A percentile compares a stretch with the other conserved stretches of the same genome.
Evolutionary conservation across 2,888 invertebrate genomes (phyloP).

Genomic region (Tachina fera): DNA sequence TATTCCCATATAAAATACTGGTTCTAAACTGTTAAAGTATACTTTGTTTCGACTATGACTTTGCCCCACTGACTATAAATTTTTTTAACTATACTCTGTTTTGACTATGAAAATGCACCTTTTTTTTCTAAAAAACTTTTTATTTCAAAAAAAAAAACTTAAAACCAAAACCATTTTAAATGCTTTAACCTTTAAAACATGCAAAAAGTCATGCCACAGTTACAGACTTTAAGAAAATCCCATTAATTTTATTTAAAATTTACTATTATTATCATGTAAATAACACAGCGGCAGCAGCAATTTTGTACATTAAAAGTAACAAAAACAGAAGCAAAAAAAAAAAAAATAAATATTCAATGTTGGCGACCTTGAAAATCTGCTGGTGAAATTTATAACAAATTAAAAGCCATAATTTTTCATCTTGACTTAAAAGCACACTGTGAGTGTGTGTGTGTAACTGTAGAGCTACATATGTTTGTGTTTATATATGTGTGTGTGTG

Average conservation of each 20-base stretch:
- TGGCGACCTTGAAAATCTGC: conserved; percentile 69
- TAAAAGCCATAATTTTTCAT: conserved; percentile 82
- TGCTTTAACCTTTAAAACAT: not conserved
- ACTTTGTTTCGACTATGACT: too few relatives aligned
- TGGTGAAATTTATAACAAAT: conserved; percentile 78
- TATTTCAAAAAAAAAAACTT: too few relatives aligned
- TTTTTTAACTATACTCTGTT: too few relatives aligned
- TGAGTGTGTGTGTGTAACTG: conserved; percentile 26
- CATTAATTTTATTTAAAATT: conserved; percentile 33
- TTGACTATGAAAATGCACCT: too few relatives aligned
- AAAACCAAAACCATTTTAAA: not conserved
- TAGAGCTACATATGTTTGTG: not conserved
- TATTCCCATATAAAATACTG: too few relatives aligned
- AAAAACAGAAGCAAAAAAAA: conserved; percentile 2
- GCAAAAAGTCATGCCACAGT: not conserved
- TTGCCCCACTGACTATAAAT: too few relatives aligned
- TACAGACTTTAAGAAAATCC: conserved; percentile 10
- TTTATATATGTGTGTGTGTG: conserved; percentile 41
- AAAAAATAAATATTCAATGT: conserved; percentile 38
- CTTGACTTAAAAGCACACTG: conserved; percentile 77
- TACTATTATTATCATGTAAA: conserved; percentile 36
- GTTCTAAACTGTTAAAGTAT: too few relatives aligned
- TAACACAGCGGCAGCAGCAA: conserved; percentile 29
- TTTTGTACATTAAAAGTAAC: conserved; percentile 23
- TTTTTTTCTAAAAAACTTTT: too few relatives aligned